A percentile compares a stretch with the other conserved stretches of the same genome.
Conservation (phyloP, 2,888 invertebrate genomes). For the Lepeophtheirus nordmannii region DNA sequence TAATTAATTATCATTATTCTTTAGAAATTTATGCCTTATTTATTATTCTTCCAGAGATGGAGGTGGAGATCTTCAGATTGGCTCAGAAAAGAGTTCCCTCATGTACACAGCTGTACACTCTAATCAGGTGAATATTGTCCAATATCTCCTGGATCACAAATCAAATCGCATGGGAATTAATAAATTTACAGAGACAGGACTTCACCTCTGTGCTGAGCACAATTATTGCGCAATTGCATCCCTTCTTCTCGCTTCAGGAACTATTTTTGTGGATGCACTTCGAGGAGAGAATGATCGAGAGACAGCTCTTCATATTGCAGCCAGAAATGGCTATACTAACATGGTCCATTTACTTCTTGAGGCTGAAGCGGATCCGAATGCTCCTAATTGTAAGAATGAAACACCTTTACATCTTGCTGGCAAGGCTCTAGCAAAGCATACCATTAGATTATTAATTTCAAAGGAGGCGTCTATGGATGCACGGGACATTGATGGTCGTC, state of each 20-base stretch:
- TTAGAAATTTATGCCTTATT: neutral
- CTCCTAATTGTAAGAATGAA: conserved; percentile 52
- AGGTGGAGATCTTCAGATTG: neutral
- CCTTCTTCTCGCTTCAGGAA: conserved; percentile 54
- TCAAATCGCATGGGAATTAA: neutral
- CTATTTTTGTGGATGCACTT: conserved; percentile 53
- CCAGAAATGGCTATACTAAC: conserved; percentile 59
- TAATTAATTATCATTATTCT: neutral
- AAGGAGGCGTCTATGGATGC: conserved; percentile 2
- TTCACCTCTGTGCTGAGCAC: conserved; percentile 74
- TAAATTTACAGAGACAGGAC: conserved; percentile 52
- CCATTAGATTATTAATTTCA: neutral
- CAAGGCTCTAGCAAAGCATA: neutral
- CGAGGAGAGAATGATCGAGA: conserved; percentile 43
- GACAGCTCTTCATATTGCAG: conserved; percentile 70
- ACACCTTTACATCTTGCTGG: conserved; percentile 56
- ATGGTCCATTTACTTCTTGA: conserved; percentile 45
- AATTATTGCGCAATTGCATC: conserved; percentile 61
- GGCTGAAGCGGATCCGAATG: conserved; percentile 50
- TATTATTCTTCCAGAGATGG: neutral
- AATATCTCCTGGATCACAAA: conserved; percentile 15
- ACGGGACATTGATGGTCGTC: conserved; percentile 10
- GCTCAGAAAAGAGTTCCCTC: neutral
- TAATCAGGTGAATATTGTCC: conserved; percentile 9
- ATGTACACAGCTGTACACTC: neutral